These are phyloP conservation scores for Spinibarbus caldwelli DNA, from an alignment of 2,797 vertebrate species.

Conservation along the genomic window DNA sequence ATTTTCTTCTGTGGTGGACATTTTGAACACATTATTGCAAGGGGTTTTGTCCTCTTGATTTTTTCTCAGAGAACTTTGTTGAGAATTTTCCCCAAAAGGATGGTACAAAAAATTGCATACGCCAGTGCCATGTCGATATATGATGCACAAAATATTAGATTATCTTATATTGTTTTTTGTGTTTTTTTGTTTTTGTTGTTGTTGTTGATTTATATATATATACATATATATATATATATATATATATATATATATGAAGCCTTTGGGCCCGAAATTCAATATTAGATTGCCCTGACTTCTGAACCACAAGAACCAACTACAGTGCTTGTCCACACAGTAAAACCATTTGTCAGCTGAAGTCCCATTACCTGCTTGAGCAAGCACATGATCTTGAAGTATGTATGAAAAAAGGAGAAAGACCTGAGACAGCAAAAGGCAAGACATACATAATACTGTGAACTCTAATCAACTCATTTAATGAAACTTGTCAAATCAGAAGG, in stretches of 20 bases:
- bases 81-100: background rate
- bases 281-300: slow-evolving; percentile 6
- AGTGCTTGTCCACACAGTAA: slow-evolving; percentile 23
- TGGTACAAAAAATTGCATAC: background rate
- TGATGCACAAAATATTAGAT: background rate
- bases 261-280: background rate
- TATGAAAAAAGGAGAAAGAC: slow-evolving; percentile 34
- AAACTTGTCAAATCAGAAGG: slow-evolving; percentile 60
- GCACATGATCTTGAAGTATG: slow-evolving; percentile 25
- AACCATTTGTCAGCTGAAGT: slow-evolving; percentile 54
- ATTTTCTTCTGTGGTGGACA: no score
- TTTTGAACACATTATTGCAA: no score
- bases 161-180: background rate
- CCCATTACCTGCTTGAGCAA: slow-evolving; percentile 53
- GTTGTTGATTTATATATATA: background rate
- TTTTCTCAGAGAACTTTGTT: background rate
- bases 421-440: slow-evolving; percentile 50
- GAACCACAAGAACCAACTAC: slow-evolving; percentile 11
- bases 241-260: background rate
- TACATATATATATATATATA: background rate
- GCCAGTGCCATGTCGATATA: background rate
- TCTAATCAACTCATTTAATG: slow-evolving; percentile 50
- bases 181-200: no score
- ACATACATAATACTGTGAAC: slow-evolving; percentile 68
- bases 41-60: background rate